Base-by-base conservation (phyloP, 1,140 invertebrate genomes). In the Trachymyrmex cornetzi region DNA sequence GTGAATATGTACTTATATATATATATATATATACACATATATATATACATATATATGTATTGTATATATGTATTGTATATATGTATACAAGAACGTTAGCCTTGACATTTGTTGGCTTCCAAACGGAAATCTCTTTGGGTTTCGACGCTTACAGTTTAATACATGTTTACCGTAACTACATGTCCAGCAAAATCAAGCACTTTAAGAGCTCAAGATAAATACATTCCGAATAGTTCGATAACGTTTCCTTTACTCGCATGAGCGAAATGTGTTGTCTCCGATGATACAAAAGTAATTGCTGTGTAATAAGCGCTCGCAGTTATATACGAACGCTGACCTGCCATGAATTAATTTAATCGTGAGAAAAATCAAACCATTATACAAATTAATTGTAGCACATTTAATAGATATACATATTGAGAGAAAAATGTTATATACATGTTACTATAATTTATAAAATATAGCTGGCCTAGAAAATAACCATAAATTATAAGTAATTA, bases 101-200 rank as follows among this genome's bases (percentile, higher is more conserved):
- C 90, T 91, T 91, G 90, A 91, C 90, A 91, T 91, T 91, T 87
- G 90, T 89, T 87, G 81, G 84, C 80, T 86, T 53, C 64, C 72
- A 87, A 79, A 87, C 79, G 77, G 38, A 59, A 57, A 61, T 61
- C 71, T 61, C 55, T 61, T 61, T 66, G 19, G 19, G n/a, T 63
- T 74, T 85, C 84, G 63, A 77, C 66, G 87, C 57, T 72, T 85
- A 85, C 74, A 90, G 86, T 90, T 91, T 89, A 91, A 77, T 63
- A 50, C 50, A 38, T 74, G 38, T 48, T 9, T 12, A 19, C 27
- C 27, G 14, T 57, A 64, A 86, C 55, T 67, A 59, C 61, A 59
- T 53, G 67, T 19, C 30, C 16, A 34, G 19, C 12, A 9, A 79
- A 22, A 67, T 63, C 59, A n/a, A 50, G 59, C 30, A 19, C 44